A percentile compares a stretch with the other conserved stretches of the same genome.
phyloP scores from a whole-genome alignment of 1,140 invertebrate genomes.

The Drosophila pseudoananassae region DNA sequence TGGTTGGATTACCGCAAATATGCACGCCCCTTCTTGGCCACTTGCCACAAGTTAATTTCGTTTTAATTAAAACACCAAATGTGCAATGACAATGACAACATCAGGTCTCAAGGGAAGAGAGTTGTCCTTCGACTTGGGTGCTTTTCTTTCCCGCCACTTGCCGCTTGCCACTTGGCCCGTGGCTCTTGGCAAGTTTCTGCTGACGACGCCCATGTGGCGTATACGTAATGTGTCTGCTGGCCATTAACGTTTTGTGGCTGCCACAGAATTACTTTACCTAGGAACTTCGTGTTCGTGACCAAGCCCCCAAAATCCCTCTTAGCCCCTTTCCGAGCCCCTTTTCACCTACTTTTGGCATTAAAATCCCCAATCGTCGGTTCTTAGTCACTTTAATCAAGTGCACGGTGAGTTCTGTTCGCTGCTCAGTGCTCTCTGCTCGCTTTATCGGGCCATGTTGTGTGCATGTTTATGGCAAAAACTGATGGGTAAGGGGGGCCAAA shows the following conservation, averaged over 20 bases:
- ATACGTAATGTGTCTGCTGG: conserved; percentile 57
- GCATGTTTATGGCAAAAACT: conserved; percentile 76
- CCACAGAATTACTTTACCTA: conserved; percentile 45
- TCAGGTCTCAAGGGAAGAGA: conserved; percentile 17
- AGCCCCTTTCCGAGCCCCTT: background rate
- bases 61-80: conserved; percentile 78
- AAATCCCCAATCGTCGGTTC: conserved; percentile 12
- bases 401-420: conserved; percentile 29
- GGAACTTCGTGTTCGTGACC: conserved; percentile 42
- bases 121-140: conserved; percentile 13
- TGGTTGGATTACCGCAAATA: conserved; percentile 30
- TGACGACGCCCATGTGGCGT: conserved; percentile 55
- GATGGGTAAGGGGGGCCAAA: conserved; percentile 33
- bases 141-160: background rate
- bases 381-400: conserved; percentile 56
- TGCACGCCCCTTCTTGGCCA: background rate
- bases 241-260: conserved; percentile 59
- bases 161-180: background rate
- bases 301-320: background rate
- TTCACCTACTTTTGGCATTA: conserved; percentile 5
- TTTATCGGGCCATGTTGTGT: conserved; percentile 72
- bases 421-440: conserved; percentile 4
- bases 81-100: conserved; percentile 44
- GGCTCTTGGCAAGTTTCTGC: conserved; percentile 31
- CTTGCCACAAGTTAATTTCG: conserved; percentile 64